Base-by-base conservation (phyloP, 2,797 vertebrate genomes). In the Epinephelus awoara region DNA sequence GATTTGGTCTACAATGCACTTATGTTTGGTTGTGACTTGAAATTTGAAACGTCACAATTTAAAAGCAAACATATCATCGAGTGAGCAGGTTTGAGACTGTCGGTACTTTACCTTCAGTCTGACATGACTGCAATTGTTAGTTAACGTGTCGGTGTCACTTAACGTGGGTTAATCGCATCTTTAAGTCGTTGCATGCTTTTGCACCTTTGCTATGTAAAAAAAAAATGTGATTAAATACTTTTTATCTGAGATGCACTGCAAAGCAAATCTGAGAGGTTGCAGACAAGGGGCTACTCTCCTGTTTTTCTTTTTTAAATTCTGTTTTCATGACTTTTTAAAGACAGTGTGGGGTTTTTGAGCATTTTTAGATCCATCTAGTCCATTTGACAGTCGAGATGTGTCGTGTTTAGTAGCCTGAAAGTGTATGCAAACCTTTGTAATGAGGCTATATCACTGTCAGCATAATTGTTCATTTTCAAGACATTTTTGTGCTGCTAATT, bases 241-340 rank as follows among this genome's bases (percentile, higher is more conserved):
- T 93, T 84, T 89, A 90, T 91, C 89, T 87, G 85, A 89, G 75
- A 93, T 96, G 93, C 93, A 95, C 93, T 92, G 91, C 92, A 89
- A 82, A 92, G 88, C 79, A 87, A 91, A 92, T 86, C 67, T n/a
- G 81, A 85, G 80, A 79, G 56, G 70, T 72, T 83, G 61, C 85
- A 86, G 57, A 88, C 19, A 80, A 80, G 76, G 81, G 85, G 88
- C 88, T 86, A 78, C 79, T 78, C 54, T 79, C 52, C 34, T 34
- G 27, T 63, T 75, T 21, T 54, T n/a, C 29, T 46, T 23, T 14
- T 55, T 74, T 61, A 10, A 52, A 69, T 79, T 77, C 17, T 79
- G 58, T 75, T 89, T 88, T 88, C 65, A 51, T 84, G 63, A 72
- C 40, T 88, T 88, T 86, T 73, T 59, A 72, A 71, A 77, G 34